phyloP scores from a whole-genome alignment of 2,888 invertebrate genomes.

The Sinodicranocentrus sp. region DNA sequence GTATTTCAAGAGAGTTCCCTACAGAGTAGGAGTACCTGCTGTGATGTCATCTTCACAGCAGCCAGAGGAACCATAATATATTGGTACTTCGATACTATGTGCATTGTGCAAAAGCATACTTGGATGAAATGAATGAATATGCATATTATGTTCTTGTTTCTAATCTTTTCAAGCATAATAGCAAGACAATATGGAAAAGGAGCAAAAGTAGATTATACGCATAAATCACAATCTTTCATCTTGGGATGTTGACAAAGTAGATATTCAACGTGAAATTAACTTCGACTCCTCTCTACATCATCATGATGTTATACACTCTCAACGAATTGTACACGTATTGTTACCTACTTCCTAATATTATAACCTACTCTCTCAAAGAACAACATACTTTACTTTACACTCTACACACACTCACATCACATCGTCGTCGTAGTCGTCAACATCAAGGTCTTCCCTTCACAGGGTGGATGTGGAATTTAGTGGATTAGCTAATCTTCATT shows the following conservation, averaged over 20 bases:
- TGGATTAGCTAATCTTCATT: conserved; percentile 56
- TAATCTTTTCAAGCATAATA: too few species aligned
- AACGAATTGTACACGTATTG: too few species aligned
- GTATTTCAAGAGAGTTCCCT: conserved; percentile 57
- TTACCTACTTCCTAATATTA: conserved; percentile 22
- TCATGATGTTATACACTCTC: too few species aligned
- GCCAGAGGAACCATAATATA: conserved; percentile 52
- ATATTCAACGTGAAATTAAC: too few species aligned
- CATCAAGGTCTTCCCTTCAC: conserved; percentile 43
- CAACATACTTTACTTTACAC: too few species aligned
- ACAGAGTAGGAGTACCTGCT: conserved; percentile 62
- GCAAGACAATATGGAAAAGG: conserved; percentile 21
- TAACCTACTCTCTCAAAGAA: not conserved
- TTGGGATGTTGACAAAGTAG: conserved; percentile 54
- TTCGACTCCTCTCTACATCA: too few species aligned
- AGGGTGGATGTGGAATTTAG: conserved; percentile 46
- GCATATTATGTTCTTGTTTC: conserved; percentile 41
- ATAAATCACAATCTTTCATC: conserved; percentile 67
- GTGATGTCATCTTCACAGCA: conserved; percentile 65
- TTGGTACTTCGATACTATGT: conserved; percentile 47
- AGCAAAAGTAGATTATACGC: conserved; percentile 57
- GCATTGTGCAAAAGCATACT: conserved; percentile 24
- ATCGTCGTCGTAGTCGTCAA: conserved; percentile 17
- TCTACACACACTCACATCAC: too few species aligned
- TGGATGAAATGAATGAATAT: conserved; percentile 52